A percentile compares a stretch with the other conserved stretches of the same genome.
Evolutionary conservation across 35 echinoderm and acorn worm genomes (phyloP).

Genomic region (Lytechinus variegatus): DNA sequence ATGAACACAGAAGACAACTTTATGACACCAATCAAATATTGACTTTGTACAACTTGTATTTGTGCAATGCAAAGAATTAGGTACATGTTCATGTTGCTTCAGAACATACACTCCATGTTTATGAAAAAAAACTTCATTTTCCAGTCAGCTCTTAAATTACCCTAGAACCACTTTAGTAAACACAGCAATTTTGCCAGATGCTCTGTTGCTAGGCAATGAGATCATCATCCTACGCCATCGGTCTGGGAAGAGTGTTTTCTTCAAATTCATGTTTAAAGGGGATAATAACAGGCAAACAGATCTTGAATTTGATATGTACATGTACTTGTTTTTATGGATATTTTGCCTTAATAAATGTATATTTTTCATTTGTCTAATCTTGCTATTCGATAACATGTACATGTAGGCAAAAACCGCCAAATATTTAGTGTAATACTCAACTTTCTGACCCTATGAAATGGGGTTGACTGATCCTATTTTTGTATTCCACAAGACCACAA

Average conservation of each 20-base stretch:
- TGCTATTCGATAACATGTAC: too few relatives aligned
- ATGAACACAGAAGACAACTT: too few relatives aligned
- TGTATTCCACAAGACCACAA: too few relatives aligned
- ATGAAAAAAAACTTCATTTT: background rate
- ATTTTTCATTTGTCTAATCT: too few relatives aligned
- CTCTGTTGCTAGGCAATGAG: constrained; percentile 1
- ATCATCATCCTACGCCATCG: background rate
- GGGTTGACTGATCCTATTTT: too few relatives aligned
- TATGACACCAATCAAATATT: too few relatives aligned
- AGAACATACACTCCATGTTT: background rate
- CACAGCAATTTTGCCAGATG: constrained; percentile 36
- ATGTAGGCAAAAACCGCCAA: too few relatives aligned
- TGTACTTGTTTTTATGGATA: too few relatives aligned
- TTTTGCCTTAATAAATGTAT: too few relatives aligned
- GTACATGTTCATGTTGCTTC: background rate
- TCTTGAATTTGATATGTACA: background rate
- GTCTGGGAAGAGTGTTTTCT: constrained; percentile 1
- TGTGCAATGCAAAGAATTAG: background rate
- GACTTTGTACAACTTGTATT: background rate
- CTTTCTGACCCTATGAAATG: too few relatives aligned
- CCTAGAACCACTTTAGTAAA: background rate
- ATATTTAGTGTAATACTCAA: too few relatives aligned
- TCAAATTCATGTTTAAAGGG: background rate
- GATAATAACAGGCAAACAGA: background rate
- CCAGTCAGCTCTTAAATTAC: background rate